Conservation (phyloP, 2,888 invertebrate genomes). For the Exephanes ischioxanthus region DNA sequence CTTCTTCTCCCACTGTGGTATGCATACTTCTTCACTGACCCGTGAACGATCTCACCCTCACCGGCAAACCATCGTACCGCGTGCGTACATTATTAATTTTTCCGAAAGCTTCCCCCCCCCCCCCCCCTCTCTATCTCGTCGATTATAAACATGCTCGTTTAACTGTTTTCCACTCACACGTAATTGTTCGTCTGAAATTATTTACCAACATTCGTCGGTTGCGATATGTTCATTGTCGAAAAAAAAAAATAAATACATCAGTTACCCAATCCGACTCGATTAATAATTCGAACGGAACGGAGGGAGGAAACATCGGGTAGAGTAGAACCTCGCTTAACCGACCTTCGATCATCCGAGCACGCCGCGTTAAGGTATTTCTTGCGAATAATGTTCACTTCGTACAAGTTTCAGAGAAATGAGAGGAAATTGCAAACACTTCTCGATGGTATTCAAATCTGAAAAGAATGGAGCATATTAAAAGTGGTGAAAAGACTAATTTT, state of each 20-base stretch:
- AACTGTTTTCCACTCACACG: background rate
- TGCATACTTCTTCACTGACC: slow-evolving; percentile 45
- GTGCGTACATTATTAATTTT: slow-evolving; percentile 57
- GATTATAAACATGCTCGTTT: slow-evolving; percentile 34
- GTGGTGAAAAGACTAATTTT: too few relatives aligned
- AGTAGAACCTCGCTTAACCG: too few relatives aligned
- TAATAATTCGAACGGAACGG: background rate
- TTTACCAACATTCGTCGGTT: slow-evolving; percentile 6
- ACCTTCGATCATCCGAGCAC: too few relatives aligned
- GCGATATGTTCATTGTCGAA: slow-evolving; percentile 16
- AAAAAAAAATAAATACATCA: background rate
- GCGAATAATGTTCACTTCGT: too few relatives aligned
- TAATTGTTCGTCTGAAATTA: slow-evolving; percentile 18
- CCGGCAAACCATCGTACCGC: slow-evolving; percentile 30
- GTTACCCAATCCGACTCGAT: background rate
- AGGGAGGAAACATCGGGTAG: background rate
- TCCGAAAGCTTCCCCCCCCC: background rate
- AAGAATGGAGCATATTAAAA: too few relatives aligned
- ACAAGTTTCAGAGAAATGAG: too few relatives aligned
- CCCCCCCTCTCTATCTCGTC: background rate
- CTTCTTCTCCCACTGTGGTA: background rate
- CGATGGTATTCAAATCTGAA: too few relatives aligned
- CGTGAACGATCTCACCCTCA: slow-evolving; percentile 30
- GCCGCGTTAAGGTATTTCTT: too few relatives aligned
- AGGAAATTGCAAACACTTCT: too few relatives aligned